Evolutionary conservation across 2,888 invertebrate genomes (phyloP).

Genomic region (Temnothorax ravouxi): DNA sequence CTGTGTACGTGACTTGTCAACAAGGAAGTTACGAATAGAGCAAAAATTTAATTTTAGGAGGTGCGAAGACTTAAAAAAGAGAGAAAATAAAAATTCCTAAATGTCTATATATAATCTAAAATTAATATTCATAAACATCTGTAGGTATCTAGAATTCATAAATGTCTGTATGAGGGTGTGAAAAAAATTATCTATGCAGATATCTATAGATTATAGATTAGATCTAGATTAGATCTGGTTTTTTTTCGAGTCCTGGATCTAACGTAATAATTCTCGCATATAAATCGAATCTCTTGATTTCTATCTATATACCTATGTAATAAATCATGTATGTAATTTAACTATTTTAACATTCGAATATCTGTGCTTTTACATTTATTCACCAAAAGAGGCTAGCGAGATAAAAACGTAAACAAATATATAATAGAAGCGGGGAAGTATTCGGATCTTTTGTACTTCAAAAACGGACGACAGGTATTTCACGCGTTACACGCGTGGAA

Average conservation of each 20-base stretch:
- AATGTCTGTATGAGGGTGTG: neutral
- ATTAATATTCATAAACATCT: neutral
- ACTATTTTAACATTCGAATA: neutral
- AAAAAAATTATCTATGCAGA: neutral
- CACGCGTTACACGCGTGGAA: constrained; percentile 36
- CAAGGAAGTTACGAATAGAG: neutral
- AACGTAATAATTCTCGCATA: neutral
- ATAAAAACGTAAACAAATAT: neutral
- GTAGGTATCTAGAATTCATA: neutral
- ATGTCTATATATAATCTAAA: neutral
- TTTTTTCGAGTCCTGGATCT: neutral
- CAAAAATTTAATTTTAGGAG: neutral
- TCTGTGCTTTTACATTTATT: neutral
- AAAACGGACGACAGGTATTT: constrained; percentile 45
- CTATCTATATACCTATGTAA: no score
- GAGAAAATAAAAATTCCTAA: neutral
- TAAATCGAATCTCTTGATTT: neutral
- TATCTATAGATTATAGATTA: no score
- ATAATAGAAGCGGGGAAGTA: neutral
- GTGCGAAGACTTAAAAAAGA: neutral
- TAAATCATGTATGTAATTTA: no score
- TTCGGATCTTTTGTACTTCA: neutral
- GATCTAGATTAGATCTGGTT: neutral
- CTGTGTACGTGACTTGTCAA: neutral
- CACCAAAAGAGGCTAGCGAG: neutral